These are phyloP conservation scores for Hartigia nigra DNA, from an alignment of 2,888 invertebrate species.

Conservation along the genomic window DNA sequence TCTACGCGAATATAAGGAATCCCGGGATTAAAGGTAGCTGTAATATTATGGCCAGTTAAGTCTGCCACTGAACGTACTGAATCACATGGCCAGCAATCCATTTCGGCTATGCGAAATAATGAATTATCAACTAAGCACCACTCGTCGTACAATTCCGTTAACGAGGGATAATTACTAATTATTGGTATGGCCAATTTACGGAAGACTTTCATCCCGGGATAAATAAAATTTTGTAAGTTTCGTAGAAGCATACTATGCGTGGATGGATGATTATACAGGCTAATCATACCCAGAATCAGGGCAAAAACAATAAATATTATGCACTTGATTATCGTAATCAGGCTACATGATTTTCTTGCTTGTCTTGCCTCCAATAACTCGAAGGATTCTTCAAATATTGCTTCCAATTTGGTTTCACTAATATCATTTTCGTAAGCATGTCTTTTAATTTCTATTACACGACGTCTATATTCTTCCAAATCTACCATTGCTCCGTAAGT, in stretches of 20 bases:
- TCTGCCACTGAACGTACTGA: slow-evolving; percentile 76
- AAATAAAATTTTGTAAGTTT: slow-evolving; percentile 83
- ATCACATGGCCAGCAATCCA: slow-evolving; percentile 88
- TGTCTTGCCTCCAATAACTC: slow-evolving; percentile 59
- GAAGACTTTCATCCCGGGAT: slow-evolving; percentile 81
- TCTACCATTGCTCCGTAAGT: slow-evolving; percentile 18
- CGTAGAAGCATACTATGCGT: slow-evolving; percentile 76
- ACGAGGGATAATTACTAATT: slow-evolving; percentile 77
- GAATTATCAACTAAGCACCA: slow-evolving; percentile 87
- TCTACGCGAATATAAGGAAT: slow-evolving; percentile 72
- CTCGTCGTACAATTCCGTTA: slow-evolving; percentile 85
- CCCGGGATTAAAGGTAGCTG: slow-evolving; percentile 68
- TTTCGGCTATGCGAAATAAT: slow-evolving; percentile 82
- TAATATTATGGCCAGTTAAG: slow-evolving; percentile 71
- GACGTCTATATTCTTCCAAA: slow-evolving; percentile 66
- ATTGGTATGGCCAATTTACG: slow-evolving; percentile 82
- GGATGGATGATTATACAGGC: slow-evolving; percentile 71
- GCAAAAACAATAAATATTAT: slow-evolving; percentile 52
- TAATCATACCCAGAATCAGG: slow-evolving; percentile 61
- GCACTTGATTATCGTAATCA: slow-evolving; percentile 34
- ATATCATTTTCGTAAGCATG: slow-evolving; percentile 72
- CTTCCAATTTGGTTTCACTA: slow-evolving; percentile 73
- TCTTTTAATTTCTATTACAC: slow-evolving; percentile 71
- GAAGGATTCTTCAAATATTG: slow-evolving; percentile 72
- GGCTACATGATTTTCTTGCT: slow-evolving; percentile 26